Conservation (phyloP, 2,888 invertebrate genomes). For the Nematopogon swammerdamellus region DNA sequence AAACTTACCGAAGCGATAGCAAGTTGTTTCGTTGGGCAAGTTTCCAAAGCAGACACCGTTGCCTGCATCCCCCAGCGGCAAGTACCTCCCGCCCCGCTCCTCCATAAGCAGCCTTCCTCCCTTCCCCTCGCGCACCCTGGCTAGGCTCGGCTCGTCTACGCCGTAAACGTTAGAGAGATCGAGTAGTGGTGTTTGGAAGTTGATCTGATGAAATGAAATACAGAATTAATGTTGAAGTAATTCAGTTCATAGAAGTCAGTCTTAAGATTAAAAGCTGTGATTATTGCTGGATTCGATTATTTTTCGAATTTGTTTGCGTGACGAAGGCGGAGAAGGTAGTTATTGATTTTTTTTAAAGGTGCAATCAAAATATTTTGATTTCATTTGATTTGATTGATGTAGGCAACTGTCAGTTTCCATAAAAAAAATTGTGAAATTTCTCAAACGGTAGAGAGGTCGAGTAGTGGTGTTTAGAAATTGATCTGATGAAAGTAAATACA, state of each 20-base stretch:
- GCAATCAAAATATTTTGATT: too few relatives aligned
- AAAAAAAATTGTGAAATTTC: too few relatives aligned
- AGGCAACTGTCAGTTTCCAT: too few relatives aligned
- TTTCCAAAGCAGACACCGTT: slow-evolving; percentile 24
- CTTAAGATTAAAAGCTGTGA: slow-evolving; percentile 1
- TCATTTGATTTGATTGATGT: too few relatives aligned
- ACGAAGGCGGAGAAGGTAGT: too few relatives aligned
- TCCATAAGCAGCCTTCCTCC: slow-evolving; percentile 28
- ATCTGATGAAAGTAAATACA: slow-evolving; percentile 20
- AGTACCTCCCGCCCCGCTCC: slow-evolving; percentile 19
- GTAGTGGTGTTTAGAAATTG: slow-evolving; percentile 32
- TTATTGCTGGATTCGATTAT: too few relatives aligned
- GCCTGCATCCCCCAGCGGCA: slow-evolving; percentile 18
- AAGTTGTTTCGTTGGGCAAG: slow-evolving; percentile 20
- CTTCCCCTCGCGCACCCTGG: slow-evolving; percentile 22
- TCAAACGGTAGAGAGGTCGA: slow-evolving; percentile 36
- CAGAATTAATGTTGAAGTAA: slow-evolving; percentile 1
- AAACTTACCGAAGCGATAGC: slow-evolving; percentile 32
- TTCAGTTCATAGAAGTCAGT: slow-evolving; percentile 1
- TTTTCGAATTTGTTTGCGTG: too few relatives aligned
- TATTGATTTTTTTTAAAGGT: too few relatives aligned
- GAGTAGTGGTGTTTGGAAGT: slow-evolving; percentile 32
- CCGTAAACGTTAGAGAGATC: slow-evolving; percentile 38
- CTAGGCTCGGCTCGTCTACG: slow-evolving; percentile 22
- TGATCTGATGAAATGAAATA: slow-evolving; percentile 22